A percentile compares a stretch with the other conserved stretches of the same genome.
phyloP scores from a whole-genome alignment of 1,140 invertebrate species.

The Neomicropteryx cornuta region DNA sequence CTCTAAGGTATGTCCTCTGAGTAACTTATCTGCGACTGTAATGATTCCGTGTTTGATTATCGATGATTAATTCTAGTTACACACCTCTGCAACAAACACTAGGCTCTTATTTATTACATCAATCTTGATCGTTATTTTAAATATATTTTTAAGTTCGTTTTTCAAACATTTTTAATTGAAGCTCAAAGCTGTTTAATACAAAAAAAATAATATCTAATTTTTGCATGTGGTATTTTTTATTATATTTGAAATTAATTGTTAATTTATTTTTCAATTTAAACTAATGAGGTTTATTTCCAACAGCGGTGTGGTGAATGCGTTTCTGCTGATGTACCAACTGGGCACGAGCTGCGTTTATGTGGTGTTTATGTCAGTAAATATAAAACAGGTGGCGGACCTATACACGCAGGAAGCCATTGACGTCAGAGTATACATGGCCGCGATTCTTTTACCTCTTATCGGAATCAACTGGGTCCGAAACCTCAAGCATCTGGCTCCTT shows the following conservation, averaged over 20 bases:
- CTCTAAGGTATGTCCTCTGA: no score
- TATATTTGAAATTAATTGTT: neutral
- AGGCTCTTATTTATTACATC: no score
- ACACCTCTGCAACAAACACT: no score
- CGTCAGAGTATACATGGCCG: slow-evolving; percentile 41
- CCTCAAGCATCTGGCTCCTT: slow-evolving; percentile 61
- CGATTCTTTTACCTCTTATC: slow-evolving; percentile 52
- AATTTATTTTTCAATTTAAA: slow-evolving; percentile 12
- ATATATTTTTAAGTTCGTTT: no score
- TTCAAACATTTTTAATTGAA: no score
- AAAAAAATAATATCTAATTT: no score
- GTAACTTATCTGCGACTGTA: no score
- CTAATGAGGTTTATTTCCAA: no score
- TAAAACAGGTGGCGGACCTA: slow-evolving; percentile 44
- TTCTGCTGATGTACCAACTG: slow-evolving; percentile 71
- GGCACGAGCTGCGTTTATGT: slow-evolving; percentile 85
- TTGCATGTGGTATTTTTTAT: slow-evolving; percentile 2
- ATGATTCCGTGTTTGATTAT: no score
- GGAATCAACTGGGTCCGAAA: slow-evolving; percentile 59
- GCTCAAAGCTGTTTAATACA: no score
- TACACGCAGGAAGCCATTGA: slow-evolving; percentile 29
- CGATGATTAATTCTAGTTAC: no score
- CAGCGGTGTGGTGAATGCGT: slow-evolving; percentile 52
- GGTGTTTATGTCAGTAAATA: slow-evolving; percentile 69
- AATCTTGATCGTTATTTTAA: no score